Evolutionary conservation across 2,113 vertebrate genomes (phyloP).

Genomic region (Oostethus manadensis): DNA sequence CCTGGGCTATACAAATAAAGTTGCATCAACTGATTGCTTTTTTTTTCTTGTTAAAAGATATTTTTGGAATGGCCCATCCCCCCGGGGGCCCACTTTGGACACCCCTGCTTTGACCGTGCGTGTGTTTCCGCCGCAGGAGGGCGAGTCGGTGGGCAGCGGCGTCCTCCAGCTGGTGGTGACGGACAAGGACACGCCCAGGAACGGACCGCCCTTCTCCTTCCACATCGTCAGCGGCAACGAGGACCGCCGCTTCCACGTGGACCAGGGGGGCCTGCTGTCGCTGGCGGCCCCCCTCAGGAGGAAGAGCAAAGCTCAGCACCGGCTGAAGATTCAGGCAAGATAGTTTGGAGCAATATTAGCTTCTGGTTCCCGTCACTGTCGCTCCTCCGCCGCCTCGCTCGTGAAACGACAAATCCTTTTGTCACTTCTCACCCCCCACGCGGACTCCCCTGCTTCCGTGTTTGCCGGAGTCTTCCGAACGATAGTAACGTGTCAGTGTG

Average conservation of each 20-base stretch:
- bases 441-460: too few relatives aligned
- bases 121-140: constrained; percentile 74
- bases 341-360: not conserved
- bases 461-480: too few relatives aligned
- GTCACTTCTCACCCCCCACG: too few relatives aligned
- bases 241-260: constrained; percentile 81
- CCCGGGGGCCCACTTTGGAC: too few relatives aligned
- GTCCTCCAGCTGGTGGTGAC: constrained; percentile 85
- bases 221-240: constrained; percentile 84
- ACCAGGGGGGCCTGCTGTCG: constrained; percentile 84
- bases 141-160: constrained; percentile 76
- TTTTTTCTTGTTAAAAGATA: not conserved
- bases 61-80: too few relatives aligned
- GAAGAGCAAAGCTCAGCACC: constrained; percentile 74
- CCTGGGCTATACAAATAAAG: too few relatives aligned
- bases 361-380: too few relatives aligned
- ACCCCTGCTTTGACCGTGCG: too few relatives aligned
- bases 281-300: constrained; percentile 75
- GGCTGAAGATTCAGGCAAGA: constrained; percentile 87
- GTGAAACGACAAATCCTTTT: not conserved
- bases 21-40: too few relatives aligned
- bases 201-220: constrained; percentile 87
- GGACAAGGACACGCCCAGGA: constrained; percentile 85
- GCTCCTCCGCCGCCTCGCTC: not conserved
- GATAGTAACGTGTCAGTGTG: too few relatives aligned